Evolutionary conservation across 2,113 vertebrate species (phyloP).

Genomic region (Myotis brandtii): DNA sequence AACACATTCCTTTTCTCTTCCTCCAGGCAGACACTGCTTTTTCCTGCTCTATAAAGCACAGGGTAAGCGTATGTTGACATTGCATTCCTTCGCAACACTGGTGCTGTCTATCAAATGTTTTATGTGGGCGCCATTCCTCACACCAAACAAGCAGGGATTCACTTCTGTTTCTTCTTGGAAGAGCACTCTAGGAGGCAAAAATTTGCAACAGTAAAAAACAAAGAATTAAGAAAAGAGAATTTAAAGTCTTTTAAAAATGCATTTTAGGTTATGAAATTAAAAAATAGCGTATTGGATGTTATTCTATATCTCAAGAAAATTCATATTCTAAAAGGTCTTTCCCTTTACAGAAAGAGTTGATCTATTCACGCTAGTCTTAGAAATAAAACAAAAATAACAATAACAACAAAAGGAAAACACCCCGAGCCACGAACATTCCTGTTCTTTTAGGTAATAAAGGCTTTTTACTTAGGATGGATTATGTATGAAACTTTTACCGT

Average conservation of each 20-base stretch:
- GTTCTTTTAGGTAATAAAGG: slow-evolving; percentile 58
- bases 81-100: background rate
- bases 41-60: slow-evolving; percentile 57
- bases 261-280: slow-evolving; percentile 41
- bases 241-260: background rate
- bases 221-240: slow-evolving; percentile 26
- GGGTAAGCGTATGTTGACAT: background rate
- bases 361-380: background rate
- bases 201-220: background rate
- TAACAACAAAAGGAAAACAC: slow-evolving; percentile 31
- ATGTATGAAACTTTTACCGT: slow-evolving; percentile 75
- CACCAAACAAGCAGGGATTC: background rate
- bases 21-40: slow-evolving; percentile 40
- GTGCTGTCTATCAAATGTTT: background rate
- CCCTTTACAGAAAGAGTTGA: slow-evolving; percentile 32
- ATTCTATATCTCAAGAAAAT: background rate
- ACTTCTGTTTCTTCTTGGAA: background rate
- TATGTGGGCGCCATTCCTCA: background rate
- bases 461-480: slow-evolving; percentile 62
- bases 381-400: slow-evolving; percentile 48
- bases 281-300: background rate
- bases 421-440: slow-evolving; percentile 19
- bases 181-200: background rate
- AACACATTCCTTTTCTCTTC: background rate
- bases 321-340: background rate